phyloP scores from a whole-genome alignment of 2,888 invertebrate genomes.

The Tachina lurida region DNA sequence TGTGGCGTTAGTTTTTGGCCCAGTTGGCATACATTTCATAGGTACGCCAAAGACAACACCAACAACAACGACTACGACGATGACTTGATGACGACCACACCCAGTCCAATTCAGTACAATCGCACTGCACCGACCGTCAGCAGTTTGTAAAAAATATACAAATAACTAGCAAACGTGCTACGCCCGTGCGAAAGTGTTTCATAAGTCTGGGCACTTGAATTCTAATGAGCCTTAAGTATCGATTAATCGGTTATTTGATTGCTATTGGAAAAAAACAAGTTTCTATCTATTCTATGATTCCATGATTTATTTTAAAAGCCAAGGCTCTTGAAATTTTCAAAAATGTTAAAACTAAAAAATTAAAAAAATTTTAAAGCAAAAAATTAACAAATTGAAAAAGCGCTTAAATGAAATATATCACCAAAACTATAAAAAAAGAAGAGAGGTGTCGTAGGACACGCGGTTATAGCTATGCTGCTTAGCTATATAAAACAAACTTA shows the following conservation, averaged over 20 bases:
- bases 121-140: conserved; percentile 67
- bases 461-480: no score
- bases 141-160: conserved; percentile 57
- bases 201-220: conserved; percentile 52
- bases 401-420: no score
- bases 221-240: conserved; percentile 11
- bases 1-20: conserved; percentile 68
- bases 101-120: conserved; percentile 71
- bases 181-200: conserved; percentile 72
- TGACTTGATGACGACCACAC: conserved; percentile 72
- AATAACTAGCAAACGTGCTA: conserved; percentile 67
- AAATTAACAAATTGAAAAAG: no score
- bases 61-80: conserved; percentile 48
- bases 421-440: no score
- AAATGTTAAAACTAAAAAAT: no score
- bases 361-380: no score
- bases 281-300: no score
- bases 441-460: no score
- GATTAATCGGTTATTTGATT: conserved; percentile 37
- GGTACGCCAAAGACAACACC: conserved; percentile 71
- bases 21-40: conserved; percentile 71
- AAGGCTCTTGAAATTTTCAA: no score
- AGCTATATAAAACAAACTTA: no score
- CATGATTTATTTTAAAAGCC: no score
- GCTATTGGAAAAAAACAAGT: not conserved